These are phyloP conservation scores for Polylopha cassiicola DNA, from an alignment of 2,888 invertebrate species.

Conservation along the genomic window DNA sequence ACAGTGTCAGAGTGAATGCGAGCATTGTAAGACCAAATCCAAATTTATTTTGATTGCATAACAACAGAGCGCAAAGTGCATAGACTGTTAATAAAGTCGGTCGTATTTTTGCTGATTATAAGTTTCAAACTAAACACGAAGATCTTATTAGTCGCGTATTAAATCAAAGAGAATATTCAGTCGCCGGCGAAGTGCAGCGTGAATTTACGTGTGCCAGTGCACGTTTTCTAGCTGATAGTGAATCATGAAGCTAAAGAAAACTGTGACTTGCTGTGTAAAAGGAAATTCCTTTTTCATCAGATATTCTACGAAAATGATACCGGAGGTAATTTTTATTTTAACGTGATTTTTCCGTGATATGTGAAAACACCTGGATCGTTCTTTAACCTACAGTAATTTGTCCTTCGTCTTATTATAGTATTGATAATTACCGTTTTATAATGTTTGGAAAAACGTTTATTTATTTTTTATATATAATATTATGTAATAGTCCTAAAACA, in stretches of 20 bases:
- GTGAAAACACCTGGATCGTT: no score
- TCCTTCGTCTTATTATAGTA: no score
- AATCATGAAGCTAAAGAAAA: constrained; percentile 67
- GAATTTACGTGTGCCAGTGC: constrained; percentile 35
- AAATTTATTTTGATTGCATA: constrained; percentile 58
- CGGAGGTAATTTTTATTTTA: constrained; percentile 29
- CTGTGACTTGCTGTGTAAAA: constrained; percentile 59
- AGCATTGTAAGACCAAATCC: no score
- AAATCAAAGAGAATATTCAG: constrained; percentile 44
- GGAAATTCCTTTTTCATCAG: constrained; percentile 57
- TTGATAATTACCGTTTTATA: no score
- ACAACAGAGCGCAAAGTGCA: constrained; percentile 43
- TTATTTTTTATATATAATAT: no score
- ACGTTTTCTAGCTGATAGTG: constrained; percentile 30
- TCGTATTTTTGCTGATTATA: constrained; percentile 59
- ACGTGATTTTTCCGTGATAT: no score
- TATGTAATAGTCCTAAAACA: no score
- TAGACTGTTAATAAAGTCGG: constrained; percentile 54
- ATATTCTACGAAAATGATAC: constrained; percentile 42
- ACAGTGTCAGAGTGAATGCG: no score
- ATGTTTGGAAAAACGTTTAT: no score
- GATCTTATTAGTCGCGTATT: constrained; percentile 50
- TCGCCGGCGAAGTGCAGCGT: constrained; percentile 45
- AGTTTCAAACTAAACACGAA: constrained; percentile 43
- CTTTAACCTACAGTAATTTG: no score